Evolutionary conservation across 2,888 invertebrate genomes (phyloP), one percentile per base, ranked within the genome.

Genomic region (Chloroclysta siterata): DNA sequence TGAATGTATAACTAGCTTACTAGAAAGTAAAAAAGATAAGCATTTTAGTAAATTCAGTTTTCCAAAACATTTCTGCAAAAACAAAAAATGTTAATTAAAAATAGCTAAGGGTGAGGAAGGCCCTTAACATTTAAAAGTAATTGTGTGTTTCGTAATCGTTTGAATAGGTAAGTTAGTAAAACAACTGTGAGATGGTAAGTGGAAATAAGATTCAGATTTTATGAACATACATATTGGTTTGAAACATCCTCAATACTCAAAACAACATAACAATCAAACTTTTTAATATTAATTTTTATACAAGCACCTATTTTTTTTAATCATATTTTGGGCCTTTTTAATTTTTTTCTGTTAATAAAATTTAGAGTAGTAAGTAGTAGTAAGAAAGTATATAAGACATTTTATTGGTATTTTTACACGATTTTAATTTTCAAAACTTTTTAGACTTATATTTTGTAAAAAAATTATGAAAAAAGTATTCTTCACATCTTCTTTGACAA

Each of bases 101-200:
- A 46, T 46, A 48, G 39, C 46, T 7, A 41, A 54, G 50, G 56
- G 51, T 46, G 6, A 14, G 47, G 13, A 5, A 17, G 47, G 13
- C 53, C n/a, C 53, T 58, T 65, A 61, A 70, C 65, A 60, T 71
- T 68, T 59, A 65, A 55, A 60, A 60, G 63, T 57, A 62, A 66
- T 71, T 71, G 63, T 63, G 13, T 36, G 28, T 65, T 63, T 58
- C 47, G 53, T 53, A 59, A 60, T 55, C 48, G 36, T 58, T 67
- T 60, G 15, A 39, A 11, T 11, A 0, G 41, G 57, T 33, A 48
- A 62, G 53, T 60, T 52, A 22, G 47, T 61, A 33, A 10, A 39
- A 39, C 36, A 39, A 39, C 36, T 36, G 14, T 28, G 47, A 2
- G 10, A 10, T 14, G 15, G 15, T 10, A 22, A 22, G 14, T 15